phyloP scores from a whole-genome alignment of 1,140 invertebrate species.

The Drosophila willistoni region DNA sequence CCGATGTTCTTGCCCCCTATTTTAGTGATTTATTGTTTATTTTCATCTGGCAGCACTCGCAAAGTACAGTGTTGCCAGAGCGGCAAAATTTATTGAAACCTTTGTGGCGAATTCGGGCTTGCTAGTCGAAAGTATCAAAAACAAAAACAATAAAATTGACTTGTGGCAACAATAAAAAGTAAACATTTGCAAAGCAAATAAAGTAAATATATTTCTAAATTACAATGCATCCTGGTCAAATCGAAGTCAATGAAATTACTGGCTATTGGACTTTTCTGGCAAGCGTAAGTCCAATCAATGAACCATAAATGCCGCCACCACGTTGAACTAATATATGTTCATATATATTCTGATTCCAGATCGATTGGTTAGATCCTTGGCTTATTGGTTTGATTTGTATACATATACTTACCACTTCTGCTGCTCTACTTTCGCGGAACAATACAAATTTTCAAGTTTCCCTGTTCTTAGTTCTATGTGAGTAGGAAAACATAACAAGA shows the following conservation, averaged over 20 bases:
- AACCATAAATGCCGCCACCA: too few species aligned
- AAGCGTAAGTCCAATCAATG: constrained; percentile 84
- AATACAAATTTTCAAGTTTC: constrained; percentile 94
- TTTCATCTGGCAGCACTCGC: constrained; percentile 3
- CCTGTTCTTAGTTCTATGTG: constrained; percentile 91
- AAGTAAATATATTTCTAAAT: background rate
- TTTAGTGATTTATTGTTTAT: constrained; percentile 8
- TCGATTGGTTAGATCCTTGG: constrained; percentile 95
- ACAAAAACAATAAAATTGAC: background rate
- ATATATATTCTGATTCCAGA: constrained; percentile 85
- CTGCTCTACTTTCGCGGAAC: constrained; percentile 91
- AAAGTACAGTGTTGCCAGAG: background rate
- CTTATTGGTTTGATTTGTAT: constrained; percentile 89
- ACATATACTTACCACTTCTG: constrained; percentile 90
- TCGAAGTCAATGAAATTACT: constrained; percentile 86
- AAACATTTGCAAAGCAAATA: too few species aligned
- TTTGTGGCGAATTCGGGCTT: background rate
- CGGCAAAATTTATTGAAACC: too few species aligned
- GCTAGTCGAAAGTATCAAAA: background rate
- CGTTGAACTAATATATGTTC: background rate
- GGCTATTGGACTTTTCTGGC: constrained; percentile 86
- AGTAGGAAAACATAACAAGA: constrained; percentile 82
- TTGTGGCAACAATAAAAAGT: background rate
- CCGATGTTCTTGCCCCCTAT: background rate
- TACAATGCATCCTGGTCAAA: constrained; percentile 66